Conservation (phyloP, 2,797 vertebrate species). For the Aythya fuligula region DNA sequence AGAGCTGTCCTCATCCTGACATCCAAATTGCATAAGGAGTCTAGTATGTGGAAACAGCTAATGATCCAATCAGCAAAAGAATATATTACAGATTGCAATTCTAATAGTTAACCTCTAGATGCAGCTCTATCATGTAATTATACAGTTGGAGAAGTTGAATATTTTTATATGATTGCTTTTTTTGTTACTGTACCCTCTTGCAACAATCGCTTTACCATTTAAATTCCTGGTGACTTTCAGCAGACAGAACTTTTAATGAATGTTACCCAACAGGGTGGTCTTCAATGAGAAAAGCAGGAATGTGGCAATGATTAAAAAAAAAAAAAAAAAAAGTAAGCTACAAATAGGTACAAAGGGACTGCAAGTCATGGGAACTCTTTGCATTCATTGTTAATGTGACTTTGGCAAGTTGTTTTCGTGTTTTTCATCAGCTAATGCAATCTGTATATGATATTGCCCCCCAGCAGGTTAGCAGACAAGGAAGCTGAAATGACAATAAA, state of each 20-base stretch:
- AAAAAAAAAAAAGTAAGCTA: background rate
- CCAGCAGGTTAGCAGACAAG: background rate
- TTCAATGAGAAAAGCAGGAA: background rate
- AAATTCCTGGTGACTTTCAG: background rate
- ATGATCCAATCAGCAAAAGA: constrained; percentile 31
- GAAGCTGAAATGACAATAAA: background rate
- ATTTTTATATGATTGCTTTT: constrained; percentile 16
- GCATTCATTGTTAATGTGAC: background rate
- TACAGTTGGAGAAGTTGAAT: background rate
- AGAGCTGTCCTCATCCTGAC: background rate
- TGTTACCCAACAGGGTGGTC: background rate
- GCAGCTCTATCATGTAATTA: constrained; percentile 24
- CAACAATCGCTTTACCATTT: background rate
- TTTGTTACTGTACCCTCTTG: background rate
- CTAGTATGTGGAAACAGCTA: constrained; percentile 24
- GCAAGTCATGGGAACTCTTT: background rate
- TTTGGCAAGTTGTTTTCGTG: background rate
- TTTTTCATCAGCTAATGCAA: background rate
- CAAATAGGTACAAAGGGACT: background rate
- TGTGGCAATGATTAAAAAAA: background rate
- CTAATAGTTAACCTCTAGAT: constrained; percentile 5
- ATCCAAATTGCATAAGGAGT: constrained; percentile 3
- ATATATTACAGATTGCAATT: constrained; percentile 24
- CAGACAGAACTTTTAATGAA: background rate
- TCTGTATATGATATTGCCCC: background rate